Conservation (phyloP, 2,888 invertebrate species). For the Drosophila mayaguana region DNA sequence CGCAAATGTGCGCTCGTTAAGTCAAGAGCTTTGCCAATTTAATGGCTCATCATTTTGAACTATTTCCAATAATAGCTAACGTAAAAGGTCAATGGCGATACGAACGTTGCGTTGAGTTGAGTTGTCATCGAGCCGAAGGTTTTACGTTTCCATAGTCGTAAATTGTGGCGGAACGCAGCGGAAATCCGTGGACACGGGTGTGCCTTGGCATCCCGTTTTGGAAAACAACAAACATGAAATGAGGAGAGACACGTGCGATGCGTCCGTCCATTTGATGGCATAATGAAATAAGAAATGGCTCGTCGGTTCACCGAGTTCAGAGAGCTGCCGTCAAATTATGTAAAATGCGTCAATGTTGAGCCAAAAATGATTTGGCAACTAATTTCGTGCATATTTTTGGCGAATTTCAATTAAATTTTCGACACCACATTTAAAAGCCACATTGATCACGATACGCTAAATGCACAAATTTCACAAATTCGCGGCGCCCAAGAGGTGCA, state of each 20-base stretch:
- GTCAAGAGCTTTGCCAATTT: conserved; percentile 41
- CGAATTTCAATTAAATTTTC: conserved; percentile 37
- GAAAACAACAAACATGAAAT: neutral
- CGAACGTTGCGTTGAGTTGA: conserved; percentile 17
- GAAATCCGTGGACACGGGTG: conserved; percentile 36
- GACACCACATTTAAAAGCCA: conserved; percentile 30
- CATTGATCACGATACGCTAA: conserved; percentile 58
- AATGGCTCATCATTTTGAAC: conserved; percentile 41
- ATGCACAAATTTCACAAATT: conserved; percentile 43
- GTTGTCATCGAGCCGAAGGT: conserved; percentile 39
- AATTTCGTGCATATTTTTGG: conserved; percentile 48
- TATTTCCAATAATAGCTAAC: conserved; percentile 45
- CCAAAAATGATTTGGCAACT: conserved; percentile 64
- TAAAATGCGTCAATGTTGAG: conserved; percentile 63
- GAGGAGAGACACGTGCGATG: conserved; percentile 10
- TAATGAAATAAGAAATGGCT: conserved; percentile 56
- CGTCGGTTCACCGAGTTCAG: conserved; percentile 59
- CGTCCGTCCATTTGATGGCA: conserved; percentile 49
- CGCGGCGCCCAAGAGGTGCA: conserved; percentile 44
- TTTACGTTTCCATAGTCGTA: neutral
- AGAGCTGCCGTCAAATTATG: conserved; percentile 72
- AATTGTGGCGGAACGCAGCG: conserved; percentile 25
- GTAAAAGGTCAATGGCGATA: conserved; percentile 58
- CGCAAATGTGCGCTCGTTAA: conserved; percentile 12
- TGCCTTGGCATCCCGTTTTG: conserved; percentile 35